Conservation (phyloP, 2,888 invertebrate species). For the Teinopalpus imperialis region DNA sequence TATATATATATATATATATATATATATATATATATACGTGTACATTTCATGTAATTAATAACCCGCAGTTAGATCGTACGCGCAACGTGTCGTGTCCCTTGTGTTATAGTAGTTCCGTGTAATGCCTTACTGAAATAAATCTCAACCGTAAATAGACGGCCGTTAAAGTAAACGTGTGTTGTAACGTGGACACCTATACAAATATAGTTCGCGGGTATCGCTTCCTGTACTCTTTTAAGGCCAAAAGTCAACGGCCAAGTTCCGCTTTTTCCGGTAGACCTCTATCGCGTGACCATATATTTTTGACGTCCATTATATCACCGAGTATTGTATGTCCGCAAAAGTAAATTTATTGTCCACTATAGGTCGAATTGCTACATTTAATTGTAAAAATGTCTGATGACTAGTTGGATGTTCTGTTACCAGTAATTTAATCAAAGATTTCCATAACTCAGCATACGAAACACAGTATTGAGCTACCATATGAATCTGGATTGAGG, state of each 20-base stretch:
- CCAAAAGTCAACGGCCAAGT: constrained; percentile 52
- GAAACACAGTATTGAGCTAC: too few species aligned
- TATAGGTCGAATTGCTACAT: too few species aligned
- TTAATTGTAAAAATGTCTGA: too few species aligned
- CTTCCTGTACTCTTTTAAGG: constrained; percentile 62
- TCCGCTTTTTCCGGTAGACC: constrained; percentile 33
- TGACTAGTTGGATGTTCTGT: too few species aligned
- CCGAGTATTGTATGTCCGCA: too few species aligned
- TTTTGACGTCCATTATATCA: too few species aligned
- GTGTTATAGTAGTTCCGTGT: constrained; percentile 14
- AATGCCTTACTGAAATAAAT: constrained; percentile 18
- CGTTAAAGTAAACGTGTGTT: constrained; percentile 56
- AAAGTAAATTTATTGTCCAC: too few species aligned
- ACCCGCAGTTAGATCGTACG: constrained; percentile 7
- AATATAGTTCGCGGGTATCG: constrained; percentile 42
- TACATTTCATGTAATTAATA: constrained; percentile 5
- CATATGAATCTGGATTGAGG: too few species aligned
- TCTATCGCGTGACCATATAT: constrained; percentile 22
- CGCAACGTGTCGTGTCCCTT: background rate
- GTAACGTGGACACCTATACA: constrained; percentile 40
- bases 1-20: too few species aligned
- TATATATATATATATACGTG: too few species aligned
- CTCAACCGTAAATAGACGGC: constrained; percentile 44
- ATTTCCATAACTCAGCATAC: too few species aligned
- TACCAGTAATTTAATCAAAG: too few species aligned